phyloP scores from a whole-genome alignment of 2,797 vertebrate genomes.

The Acanthornis magna region DNA sequence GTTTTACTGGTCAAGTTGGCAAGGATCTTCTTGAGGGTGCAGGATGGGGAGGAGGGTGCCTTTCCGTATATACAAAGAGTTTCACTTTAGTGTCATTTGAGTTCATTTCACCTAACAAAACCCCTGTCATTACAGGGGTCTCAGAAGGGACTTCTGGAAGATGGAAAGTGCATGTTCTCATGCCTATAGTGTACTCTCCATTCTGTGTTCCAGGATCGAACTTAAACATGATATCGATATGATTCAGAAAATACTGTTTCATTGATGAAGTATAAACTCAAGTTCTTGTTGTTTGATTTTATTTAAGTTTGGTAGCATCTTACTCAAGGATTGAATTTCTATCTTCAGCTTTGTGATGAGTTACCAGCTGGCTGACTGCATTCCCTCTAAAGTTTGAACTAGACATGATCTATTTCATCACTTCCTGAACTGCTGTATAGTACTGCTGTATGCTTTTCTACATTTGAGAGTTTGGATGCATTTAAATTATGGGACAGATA shows the following conservation, averaged over 20 bases:
- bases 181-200: not conserved
- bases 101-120: not conserved
- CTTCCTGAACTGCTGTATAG: not conserved
- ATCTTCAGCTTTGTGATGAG: not conserved
- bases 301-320: not conserved
- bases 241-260: not conserved
- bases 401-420: not conserved
- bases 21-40: not conserved
- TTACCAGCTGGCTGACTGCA: not conserved
- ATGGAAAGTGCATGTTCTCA: not conserved
- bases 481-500: conserved; percentile 3
- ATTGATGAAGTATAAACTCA: not conserved
- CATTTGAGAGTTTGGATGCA: not conserved
- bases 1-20: not conserved
- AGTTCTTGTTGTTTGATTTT: not conserved
- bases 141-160: not conserved
- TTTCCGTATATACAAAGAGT: not conserved
- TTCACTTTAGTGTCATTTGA: not conserved
- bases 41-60: not conserved
- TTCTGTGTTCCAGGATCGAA: not conserved
- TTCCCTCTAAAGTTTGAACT: not conserved
- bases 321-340: not conserved
- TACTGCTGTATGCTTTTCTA: not conserved
- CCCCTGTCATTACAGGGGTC: not conserved
- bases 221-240: not conserved